A percentile compares a stretch with the other conserved stretches of the same genome.
These are phyloP conservation scores for Glomeris maerens DNA, from an alignment of 1,140 invertebrate genomes.

Conservation along the genomic window DNA sequence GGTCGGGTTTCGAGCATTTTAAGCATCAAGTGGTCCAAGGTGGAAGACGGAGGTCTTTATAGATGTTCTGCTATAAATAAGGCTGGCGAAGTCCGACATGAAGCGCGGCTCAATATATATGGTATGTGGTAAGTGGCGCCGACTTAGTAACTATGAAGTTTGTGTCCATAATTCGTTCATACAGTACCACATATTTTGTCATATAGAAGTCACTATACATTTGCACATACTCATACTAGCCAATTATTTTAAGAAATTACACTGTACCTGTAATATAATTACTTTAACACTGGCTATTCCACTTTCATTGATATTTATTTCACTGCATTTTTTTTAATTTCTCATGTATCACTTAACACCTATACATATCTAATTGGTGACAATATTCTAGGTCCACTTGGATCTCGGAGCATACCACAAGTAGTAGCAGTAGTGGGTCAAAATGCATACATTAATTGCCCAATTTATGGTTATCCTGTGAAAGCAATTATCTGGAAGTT, in stretches of 20 bases:
- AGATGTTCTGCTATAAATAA: conserved; percentile 21
- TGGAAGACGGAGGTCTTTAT: conserved; percentile 20
- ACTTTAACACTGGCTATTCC: not conserved
- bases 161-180: not conserved
- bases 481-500: conserved; percentile 34
- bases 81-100: conserved; percentile 47
- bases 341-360: too few species aligned
- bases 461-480: conserved; percentile 35
- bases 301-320: too few species aligned
- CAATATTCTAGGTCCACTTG: conserved; percentile 31
- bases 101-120: conserved; percentile 77
- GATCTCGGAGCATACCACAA: conserved; percentile 31
- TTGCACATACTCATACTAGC: too few species aligned
- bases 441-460: conserved; percentile 30
- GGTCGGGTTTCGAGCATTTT: too few species aligned
- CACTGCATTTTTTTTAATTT: too few species aligned
- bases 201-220: too few species aligned
- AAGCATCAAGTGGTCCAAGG: too few species aligned
- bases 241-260: too few species aligned
- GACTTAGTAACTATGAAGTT: not conserved
- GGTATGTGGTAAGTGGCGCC: conserved; percentile 29
- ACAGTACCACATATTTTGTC: too few species aligned
- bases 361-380: conserved; percentile 1
- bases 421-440: conserved; percentile 33
- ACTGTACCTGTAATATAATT: not conserved